Conservation (phyloP, 2,797 vertebrate genomes). For the Gorsachius magnificus region DNA sequence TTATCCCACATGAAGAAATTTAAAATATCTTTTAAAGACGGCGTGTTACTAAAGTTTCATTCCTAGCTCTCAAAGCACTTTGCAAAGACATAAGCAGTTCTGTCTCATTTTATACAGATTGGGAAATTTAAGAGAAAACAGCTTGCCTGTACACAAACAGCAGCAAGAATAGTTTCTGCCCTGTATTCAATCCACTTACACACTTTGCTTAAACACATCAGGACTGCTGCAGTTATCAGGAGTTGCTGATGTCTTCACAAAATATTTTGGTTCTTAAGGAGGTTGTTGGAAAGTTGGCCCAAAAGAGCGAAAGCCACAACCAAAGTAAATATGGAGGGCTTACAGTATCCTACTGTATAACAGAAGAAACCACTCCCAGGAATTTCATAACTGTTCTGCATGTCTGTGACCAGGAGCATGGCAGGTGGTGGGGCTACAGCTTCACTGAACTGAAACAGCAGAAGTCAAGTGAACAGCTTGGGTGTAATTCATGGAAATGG, state of each 20-base stretch:
- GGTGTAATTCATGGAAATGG: neutral
- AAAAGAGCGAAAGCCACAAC: neutral
- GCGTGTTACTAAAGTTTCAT: neutral
- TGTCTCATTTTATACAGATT: neutral
- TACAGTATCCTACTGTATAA: neutral
- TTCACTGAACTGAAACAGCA: neutral
- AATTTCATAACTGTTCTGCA: neutral
- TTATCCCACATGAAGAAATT: neutral
- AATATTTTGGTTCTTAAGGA: neutral
- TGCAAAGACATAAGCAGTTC: neutral
- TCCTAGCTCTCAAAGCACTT: neutral
- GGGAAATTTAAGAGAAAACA: neutral
- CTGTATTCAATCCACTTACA: neutral
- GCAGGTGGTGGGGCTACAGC: neutral
- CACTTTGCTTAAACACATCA: neutral
- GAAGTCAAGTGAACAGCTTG: neutral
- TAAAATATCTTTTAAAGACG: neutral
- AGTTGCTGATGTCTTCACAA: neutral
- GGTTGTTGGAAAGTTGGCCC: neutral
- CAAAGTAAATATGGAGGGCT: neutral
- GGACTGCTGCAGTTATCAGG: neutral
- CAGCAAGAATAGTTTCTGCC: neutral
- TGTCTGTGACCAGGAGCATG: neutral
- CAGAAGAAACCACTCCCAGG: neutral
- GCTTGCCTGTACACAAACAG: neutral